Percentiles rank a stretch among this genome's conserved stretches.
phyloP scores from a whole-genome alignment of 2,113 vertebrate species.

The Fregetta grallaria region DNA sequence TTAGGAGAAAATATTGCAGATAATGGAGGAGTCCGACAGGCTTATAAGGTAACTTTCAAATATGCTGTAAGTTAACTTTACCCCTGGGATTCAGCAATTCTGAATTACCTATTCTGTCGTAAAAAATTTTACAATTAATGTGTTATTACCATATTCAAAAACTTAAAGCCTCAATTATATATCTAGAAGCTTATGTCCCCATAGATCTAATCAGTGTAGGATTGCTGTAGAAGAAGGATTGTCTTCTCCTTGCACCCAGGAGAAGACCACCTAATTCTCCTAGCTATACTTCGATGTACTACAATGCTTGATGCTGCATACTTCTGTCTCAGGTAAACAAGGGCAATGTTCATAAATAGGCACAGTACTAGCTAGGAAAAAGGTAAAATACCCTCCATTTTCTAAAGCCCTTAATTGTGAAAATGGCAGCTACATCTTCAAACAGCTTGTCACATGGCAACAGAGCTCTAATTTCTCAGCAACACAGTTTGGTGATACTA shows the following conservation, averaged over 20 bases:
- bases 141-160: neutral
- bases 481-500: neutral
- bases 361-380: neutral
- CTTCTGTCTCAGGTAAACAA: neutral
- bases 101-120: neutral
- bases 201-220: neutral
- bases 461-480: neutral
- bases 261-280: neutral
- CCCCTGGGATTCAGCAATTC: neutral
- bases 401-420: neutral
- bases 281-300: no score
- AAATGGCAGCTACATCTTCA: neutral
- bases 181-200: neutral
- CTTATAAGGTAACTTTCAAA: slow-evolving; percentile 84
- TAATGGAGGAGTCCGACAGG: slow-evolving; percentile 94
- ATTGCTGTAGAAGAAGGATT: neutral
- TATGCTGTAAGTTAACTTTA: neutral
- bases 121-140: neutral
- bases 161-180: neutral
- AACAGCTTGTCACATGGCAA: neutral
- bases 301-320: neutral
- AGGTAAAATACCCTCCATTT: neutral
- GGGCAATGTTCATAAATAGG: neutral
- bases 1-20: slow-evolving; percentile 97
- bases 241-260: neutral